Evolutionary conservation across 2,888 invertebrate genomes (phyloP), one percentile per base, ranked within the genome.

Genomic region (Rhogogaster chlorosoma): DNA sequence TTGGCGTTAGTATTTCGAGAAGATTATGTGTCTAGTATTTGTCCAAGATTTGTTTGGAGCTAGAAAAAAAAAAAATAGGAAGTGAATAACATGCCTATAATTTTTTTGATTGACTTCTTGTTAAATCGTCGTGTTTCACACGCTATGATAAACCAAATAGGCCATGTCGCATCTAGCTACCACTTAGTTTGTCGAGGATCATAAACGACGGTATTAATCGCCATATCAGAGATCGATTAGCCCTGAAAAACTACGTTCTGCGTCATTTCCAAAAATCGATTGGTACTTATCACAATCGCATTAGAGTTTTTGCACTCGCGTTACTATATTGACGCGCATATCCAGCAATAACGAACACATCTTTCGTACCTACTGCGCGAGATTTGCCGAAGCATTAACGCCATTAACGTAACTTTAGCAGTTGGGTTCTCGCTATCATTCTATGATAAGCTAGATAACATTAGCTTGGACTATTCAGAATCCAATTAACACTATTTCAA

Each of bases 201-300:
- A 78, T 18, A 12, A 18, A 57, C n/a, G 32, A 29, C 12, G 32
- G 42, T 26, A 9, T 36, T 53, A 29, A 80, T 80, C 38, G 61
- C 61, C 57, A 22, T 80, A 80, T 80, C 36, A 80, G 49, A 61
- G 18, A 80, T 61, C 36, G 61, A 80, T 80, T 26, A 38, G 22
- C 22, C n/a, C 36, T 61, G n/a, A 32, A 15, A 36, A 36, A 38
- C 22, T 22, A 22, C 80, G 26, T 80, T 38, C 29, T 26, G 26
- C 57, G 38, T 80, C 32, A 61, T 36, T 80, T 61, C 38, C 53
- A 1, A 53, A 77, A 77, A 77, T 77, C 77, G 53, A 77, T 77
- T n/a, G 53, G n/a, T n/a, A 29, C 49, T 32, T 53, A 49, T 77
- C 45, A 32, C 49, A 29, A 15, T 77, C 53, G 22, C 10, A 10